Base-by-base conservation (phyloP, 2,888 invertebrate genomes). In the Ophion costatus region DNA sequence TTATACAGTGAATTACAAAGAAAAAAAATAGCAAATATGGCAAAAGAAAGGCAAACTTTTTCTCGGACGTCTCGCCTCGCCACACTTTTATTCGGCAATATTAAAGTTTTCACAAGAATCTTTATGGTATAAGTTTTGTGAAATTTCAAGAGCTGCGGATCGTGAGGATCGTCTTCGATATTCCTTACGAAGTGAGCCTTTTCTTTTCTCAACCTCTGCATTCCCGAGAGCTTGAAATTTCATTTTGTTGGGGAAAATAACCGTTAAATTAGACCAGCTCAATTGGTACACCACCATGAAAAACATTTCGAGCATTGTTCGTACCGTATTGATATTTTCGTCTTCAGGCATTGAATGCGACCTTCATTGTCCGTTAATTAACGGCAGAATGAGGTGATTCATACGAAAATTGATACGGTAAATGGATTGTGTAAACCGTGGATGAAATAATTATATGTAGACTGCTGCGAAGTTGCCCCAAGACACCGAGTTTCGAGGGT, bases 91-190 rank as follows among this genome's bases (percentile, higher is more conserved):
- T 90, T 89, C 86, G 89, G 87, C 90, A 90, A 91, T 92, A 92
- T 91, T 88, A 91, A 92, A 92, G 89, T 91, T 92, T 90, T 87
- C 87, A 90, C 89, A 88, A 88, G 89, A 89, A 89, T 91, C 90
- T 90, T 91, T 90, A 90, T 89, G 90, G 89, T 89, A 89, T 90
- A 92, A 92, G 91, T 92, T 92, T 90, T 79, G 56, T 67, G 76
- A 85, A 87, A 88, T 87, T 88, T 75, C 33, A 70, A 73, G 86
- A 89, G 88, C 51, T 17, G 17, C 51, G 51, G 51, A 51, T 17
- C 51, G 51, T 17, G 64, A n/a, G 42, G 51, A 64, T 63, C 45
- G 57, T 63, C n/a, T 33, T 63, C 45, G 24, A 17, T 22, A 51
- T 51, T 10, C 61, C 63, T 14, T 24, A 20, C 74, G 1, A 38